Evolutionary conservation across 2,113 vertebrate genomes (phyloP), one percentile per base, ranked within the genome.

Genomic region (Tupaia tana): DNA sequence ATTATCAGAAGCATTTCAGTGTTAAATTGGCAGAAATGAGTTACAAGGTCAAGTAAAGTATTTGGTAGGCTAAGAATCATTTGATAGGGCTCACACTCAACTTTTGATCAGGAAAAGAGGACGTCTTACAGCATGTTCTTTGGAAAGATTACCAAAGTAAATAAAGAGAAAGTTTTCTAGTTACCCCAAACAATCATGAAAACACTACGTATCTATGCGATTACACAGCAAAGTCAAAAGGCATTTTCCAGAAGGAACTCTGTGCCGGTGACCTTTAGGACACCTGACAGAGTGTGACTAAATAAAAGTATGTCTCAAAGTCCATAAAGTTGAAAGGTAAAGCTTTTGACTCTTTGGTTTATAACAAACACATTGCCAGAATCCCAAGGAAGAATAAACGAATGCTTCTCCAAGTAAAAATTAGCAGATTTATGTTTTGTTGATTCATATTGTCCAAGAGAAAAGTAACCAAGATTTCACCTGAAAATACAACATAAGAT

Each of bases 191-290:
- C 90, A 96, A 94, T 97, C 81, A 75, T n/a, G 43, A 96, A 96
- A 98, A 98, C 83, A 97, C 12, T 97, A 70, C 96, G 74, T 96
- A 97, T 95, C 96, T 95, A 86, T 94, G 94, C 16, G 86, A 93
- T 97, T 96, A 97, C 92, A 80, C 91, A 90, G 96, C 75, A 79
- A 92, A 94, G 94, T 70, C 24, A 6, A 90, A 96, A 97, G 95
- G 87, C 67, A 80, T 94, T 98, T 98, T 96, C 58, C 73, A 97
- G 88, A 77, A 85, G 43, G 70, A 97, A 96, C 84, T 83, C n/a
- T 24, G n/a, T 84, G 89, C 73, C 83, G 66, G 54, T 88, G 95
- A 92, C 93, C 91, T 96, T 89, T 86, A 74, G 86, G 66, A 71
- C 87, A 97, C 95, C 83, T 96, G 95, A 89, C 25, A 83, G 71